Percentiles rank a stretch among this genome's conserved stretches.
Evolutionary conservation across 1,140 invertebrate genomes (phyloP).

Genomic region (Drepana arcuata): DNA sequence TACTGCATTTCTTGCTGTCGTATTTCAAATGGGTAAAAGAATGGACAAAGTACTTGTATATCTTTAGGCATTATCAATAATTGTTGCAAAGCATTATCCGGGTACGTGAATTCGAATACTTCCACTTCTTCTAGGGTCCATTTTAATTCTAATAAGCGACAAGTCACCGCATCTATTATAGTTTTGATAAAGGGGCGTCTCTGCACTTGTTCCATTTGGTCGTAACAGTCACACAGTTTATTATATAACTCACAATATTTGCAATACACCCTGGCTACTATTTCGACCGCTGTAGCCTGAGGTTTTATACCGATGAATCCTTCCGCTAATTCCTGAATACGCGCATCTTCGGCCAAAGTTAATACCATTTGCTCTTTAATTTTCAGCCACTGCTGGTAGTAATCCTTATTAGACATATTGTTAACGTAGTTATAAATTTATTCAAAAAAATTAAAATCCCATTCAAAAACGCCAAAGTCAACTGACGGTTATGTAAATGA

Average conservation of each 20-base stretch:
- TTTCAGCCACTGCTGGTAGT: constrained; percentile 48
- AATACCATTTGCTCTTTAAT: constrained; percentile 39
- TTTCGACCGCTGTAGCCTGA: constrained; percentile 47
- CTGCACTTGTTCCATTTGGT: constrained; percentile 61
- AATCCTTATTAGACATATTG: constrained; percentile 50
- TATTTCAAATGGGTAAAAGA: constrained; percentile 58
- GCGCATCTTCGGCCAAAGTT: constrained; percentile 33
- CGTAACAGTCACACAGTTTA: constrained; percentile 55
- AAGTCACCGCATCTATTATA: constrained; percentile 50
- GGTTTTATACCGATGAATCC: constrained; percentile 42
- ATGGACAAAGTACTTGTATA: constrained; percentile 50
- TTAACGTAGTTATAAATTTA: too few relatives aligned
- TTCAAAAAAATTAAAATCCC: too few relatives aligned
- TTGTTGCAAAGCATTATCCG: constrained; percentile 55
- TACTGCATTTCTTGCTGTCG: constrained; percentile 54
- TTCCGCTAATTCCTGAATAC: constrained; percentile 34
- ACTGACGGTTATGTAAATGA: too few relatives aligned
- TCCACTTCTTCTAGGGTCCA: constrained; percentile 44
- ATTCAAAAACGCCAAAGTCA: too few relatives aligned
- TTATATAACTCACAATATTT: constrained; percentile 56
- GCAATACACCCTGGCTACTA: constrained; percentile 44
- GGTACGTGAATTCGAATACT: constrained; percentile 54
- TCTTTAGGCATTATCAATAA: constrained; percentile 48
- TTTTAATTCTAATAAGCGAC: constrained; percentile 50
- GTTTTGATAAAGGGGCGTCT: constrained; percentile 42